These are phyloP conservation scores for Metacarcinus magister DNA, from an alignment of 2,888 invertebrate genomes.

Conservation along the genomic window DNA sequence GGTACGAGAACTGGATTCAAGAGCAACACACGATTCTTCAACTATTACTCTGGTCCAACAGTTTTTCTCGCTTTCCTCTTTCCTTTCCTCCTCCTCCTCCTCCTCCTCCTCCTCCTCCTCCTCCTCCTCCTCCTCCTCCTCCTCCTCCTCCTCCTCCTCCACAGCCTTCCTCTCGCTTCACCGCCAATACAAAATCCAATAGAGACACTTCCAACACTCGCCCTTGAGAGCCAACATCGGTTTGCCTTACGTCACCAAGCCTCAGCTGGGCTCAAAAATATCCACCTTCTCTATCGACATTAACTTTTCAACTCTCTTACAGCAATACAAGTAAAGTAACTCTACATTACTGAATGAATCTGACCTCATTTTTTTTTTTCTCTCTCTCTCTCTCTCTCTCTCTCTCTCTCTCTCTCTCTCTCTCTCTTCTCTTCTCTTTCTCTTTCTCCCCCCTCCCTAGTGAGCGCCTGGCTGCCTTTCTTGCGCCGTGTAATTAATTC, in stretches of 20 bases:
- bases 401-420: conserved; percentile 66
- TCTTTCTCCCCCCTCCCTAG: conserved; percentile 13
- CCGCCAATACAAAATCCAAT: conserved; percentile 31
- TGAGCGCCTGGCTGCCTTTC: conserved; percentile 42
- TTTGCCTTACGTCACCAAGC: not conserved
- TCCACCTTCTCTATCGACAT: not conserved
- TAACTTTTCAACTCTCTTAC: not conserved
- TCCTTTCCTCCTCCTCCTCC: not conserved
- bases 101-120: conserved; percentile 23
- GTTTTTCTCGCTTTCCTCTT: not conserved
- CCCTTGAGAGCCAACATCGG: not conserved
- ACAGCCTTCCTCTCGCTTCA: not conserved
- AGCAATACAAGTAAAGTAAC: not conserved
- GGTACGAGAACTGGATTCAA: not conserved
- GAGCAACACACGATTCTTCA: not conserved
- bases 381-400: conserved; percentile 31
- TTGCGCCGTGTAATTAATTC: not conserved
- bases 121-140: not conserved
- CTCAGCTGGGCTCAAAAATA: not conserved
- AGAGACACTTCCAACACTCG: not conserved
- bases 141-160: not conserved
- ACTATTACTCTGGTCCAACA: not conserved
- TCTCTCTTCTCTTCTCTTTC: conserved; percentile 60
- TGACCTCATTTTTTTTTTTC: not conserved
- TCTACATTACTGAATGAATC: not conserved